Conservation (phyloP, 2,888 invertebrate species). For the Tetanocera ferruginea region DNA sequence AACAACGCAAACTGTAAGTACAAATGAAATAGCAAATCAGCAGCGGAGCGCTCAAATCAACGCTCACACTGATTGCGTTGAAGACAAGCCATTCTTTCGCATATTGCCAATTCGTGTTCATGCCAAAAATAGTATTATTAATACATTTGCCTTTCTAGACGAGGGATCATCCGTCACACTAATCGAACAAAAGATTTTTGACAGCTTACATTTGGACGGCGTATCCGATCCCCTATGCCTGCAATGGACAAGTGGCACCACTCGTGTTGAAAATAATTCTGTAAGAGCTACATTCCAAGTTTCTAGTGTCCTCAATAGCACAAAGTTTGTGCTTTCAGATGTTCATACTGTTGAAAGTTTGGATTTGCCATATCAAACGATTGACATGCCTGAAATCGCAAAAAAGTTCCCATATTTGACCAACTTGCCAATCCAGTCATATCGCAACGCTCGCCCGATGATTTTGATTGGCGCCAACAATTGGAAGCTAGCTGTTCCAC, state of each 20-base stretch:
- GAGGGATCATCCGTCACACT: slow-evolving; percentile 9
- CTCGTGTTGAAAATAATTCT: neutral
- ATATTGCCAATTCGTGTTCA: neutral
- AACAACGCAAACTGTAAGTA: neutral
- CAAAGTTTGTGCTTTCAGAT: neutral
- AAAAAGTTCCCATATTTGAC: slow-evolving; percentile 7
- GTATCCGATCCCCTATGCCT: slow-evolving; percentile 7
- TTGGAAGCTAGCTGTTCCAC: slow-evolving; percentile 33
- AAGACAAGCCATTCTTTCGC: neutral
- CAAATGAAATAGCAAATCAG: neutral
- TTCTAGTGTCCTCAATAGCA: neutral
- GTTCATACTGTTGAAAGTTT: slow-evolving; percentile 15
- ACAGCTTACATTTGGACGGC: neutral
- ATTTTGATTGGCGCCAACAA: slow-evolving; percentile 33
- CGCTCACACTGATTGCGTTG: no score
- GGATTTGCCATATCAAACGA: neutral
- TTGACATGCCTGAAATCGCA: neutral
- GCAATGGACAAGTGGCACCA: slow-evolving; percentile 13
- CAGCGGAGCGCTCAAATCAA: neutral
- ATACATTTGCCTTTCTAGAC: slow-evolving; percentile 13
- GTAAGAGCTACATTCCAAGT: neutral
- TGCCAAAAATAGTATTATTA: neutral
- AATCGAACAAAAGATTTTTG: slow-evolving; percentile 3
- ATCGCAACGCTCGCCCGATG: slow-evolving; percentile 15
- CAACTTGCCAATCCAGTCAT: slow-evolving; percentile 18